These are phyloP conservation scores for Parus major DNA, from an alignment of 2,113 vertebrate genomes.

Conservation along the genomic window DNA sequence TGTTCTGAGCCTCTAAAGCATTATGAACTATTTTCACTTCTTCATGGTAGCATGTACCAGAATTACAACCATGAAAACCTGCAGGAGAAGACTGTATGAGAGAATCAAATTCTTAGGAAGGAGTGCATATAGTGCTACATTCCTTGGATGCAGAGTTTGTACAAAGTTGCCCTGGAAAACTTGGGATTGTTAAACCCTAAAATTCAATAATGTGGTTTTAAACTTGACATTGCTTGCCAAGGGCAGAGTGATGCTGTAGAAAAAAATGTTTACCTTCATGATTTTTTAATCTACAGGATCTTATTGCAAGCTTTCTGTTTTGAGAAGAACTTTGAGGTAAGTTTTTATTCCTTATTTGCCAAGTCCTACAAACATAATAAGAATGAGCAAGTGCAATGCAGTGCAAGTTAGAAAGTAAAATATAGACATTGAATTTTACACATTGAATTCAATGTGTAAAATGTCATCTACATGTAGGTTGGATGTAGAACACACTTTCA, in stretches of 20 bases:
- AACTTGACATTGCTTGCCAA: background rate
- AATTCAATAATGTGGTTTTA: background rate
- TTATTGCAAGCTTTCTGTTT: constrained; percentile 81
- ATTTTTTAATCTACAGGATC: constrained; percentile 77
- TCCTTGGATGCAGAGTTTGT: background rate
- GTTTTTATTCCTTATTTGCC: constrained; percentile 24
- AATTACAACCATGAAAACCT: background rate
- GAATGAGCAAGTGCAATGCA: background rate
- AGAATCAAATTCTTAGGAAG: background rate
- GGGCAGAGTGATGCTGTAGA: background rate
- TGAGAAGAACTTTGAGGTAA: constrained; percentile 84
- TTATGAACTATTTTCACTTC: background rate
- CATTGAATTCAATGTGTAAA: background rate
- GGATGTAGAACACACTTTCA: background rate
- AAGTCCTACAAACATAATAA: background rate
- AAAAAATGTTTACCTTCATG: background rate
- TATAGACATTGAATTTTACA: too few relatives aligned
- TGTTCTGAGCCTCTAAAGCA: background rate
- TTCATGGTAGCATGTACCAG: background rate
- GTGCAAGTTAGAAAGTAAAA: background rate
- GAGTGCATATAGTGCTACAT: background rate
- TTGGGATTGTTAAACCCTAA: background rate
- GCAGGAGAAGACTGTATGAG: background rate
- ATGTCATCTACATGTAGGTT: background rate
- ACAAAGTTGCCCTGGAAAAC: background rate